These are phyloP conservation scores for Dysdera silvatica DNA, from an alignment of 1,140 invertebrate genomes.

Conservation along the genomic window DNA sequence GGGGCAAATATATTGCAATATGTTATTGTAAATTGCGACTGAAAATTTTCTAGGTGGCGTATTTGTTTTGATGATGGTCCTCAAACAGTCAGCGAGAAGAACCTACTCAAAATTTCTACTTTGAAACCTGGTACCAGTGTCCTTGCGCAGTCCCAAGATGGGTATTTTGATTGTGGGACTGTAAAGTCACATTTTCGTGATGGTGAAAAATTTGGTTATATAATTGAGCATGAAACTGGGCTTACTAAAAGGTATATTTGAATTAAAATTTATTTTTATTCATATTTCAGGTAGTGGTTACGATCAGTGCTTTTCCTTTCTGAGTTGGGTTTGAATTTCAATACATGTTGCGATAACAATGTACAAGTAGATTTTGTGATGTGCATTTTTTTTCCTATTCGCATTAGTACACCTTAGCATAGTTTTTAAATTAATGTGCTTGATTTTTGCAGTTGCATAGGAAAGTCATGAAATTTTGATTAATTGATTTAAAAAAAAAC, in stretches of 20 bases:
- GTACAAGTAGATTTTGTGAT: too few species aligned
- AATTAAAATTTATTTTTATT: not conserved
- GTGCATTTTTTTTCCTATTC: too few species aligned
- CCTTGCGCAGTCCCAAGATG: conserved; percentile 10
- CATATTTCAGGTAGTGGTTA: too few species aligned
- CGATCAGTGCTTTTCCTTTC: too few species aligned
- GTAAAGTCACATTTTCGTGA: conserved; percentile 19
- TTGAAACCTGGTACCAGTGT: conserved; percentile 11
- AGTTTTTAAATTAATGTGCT: too few species aligned
- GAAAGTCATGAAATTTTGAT: too few species aligned
- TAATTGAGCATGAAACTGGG: conserved; percentile 23
- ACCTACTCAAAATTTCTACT: conserved; percentile 25
- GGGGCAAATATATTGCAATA: too few species aligned
- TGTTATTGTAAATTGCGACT: not conserved
- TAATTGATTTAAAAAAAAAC: too few species aligned
- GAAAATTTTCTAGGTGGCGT: conserved; percentile 21
- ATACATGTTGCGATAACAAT: too few species aligned
- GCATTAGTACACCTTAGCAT: too few species aligned
- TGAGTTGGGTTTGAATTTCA: too few species aligned
- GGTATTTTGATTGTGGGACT: conserved; percentile 22
- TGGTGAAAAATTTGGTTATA: conserved; percentile 22
- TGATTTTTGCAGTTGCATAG: too few species aligned
- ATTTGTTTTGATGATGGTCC: conserved; percentile 34
- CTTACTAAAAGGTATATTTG: conserved; percentile 13
- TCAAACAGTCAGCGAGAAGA: conserved; percentile 23